Percentiles rank a stretch among this genome's conserved stretches.
Evolutionary conservation across 1,140 invertebrate genomes (phyloP).

Genomic region (Nylanderia fulva): DNA sequence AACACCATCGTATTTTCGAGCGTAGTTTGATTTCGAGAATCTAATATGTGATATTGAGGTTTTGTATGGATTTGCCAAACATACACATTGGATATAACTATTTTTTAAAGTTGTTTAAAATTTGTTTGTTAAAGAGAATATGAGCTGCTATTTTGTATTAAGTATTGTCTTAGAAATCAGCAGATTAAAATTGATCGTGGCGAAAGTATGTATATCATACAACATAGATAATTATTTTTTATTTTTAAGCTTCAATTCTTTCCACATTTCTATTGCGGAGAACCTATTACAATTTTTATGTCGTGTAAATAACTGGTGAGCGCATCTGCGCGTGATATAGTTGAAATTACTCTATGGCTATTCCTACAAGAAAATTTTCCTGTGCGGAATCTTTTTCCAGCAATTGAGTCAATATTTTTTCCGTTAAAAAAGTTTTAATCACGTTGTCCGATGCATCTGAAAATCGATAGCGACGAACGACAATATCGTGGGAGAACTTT

Average conservation of each 20-base stretch:
- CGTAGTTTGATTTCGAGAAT: not conserved
- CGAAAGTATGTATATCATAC: not conserved
- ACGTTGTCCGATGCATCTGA: conserved; percentile 27
- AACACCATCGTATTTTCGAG: not conserved
- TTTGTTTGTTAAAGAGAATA: too few relatives aligned
- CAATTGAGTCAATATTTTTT: conserved; percentile 58
- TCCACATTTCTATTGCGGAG: not conserved
- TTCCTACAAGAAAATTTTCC: conserved; percentile 18
- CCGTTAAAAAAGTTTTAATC: conserved; percentile 51
- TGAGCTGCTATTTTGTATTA: not conserved
- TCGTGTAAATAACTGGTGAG: not conserved
- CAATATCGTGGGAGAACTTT: not conserved
- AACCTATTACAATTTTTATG: not conserved
- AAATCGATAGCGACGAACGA: conserved; percentile 32
- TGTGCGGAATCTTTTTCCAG: conserved; percentile 13
- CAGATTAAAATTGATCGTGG: not conserved
- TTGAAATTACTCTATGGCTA: conserved; percentile 37
- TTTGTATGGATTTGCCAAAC: not conserved
- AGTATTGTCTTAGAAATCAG: too few relatives aligned
- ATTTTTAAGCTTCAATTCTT: not conserved
- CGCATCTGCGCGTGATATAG: not conserved
- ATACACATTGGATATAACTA: not conserved
- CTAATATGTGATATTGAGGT: not conserved
- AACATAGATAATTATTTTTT: not conserved
- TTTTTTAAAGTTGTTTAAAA: not conserved